Conservation (phyloP, 2,888 invertebrate species). For the Galeruca laticollis region DNA sequence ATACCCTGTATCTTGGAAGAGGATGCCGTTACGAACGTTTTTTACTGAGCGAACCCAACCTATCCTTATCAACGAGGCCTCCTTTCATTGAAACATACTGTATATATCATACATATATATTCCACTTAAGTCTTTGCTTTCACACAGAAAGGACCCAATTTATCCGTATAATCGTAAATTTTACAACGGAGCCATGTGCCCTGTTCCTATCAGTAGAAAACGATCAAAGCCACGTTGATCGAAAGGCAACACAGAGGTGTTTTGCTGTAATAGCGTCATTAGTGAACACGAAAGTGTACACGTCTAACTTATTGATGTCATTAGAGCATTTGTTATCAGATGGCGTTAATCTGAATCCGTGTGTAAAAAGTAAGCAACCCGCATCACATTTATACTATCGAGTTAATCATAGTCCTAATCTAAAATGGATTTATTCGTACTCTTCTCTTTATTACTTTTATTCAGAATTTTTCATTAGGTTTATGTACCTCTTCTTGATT, state of each 20-base stretch:
- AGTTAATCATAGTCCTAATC: constrained; percentile 45
- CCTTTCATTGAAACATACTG: too few species aligned
- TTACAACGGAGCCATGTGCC: constrained; percentile 16
- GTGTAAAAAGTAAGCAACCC: constrained; percentile 38
- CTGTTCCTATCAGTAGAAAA: constrained; percentile 37
- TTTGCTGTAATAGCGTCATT: constrained; percentile 53
- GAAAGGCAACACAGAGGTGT: constrained; percentile 46
- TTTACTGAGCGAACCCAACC: too few species aligned
- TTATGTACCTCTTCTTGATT: too few species aligned
- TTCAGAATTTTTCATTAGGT: too few species aligned
- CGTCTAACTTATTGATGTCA: constrained; percentile 53
- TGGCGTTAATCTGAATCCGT: constrained; percentile 47
- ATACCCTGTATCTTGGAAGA: too few species aligned
- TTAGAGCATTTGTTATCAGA: constrained; percentile 53
- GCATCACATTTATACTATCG: constrained; percentile 39
- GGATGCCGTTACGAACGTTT: too few species aligned
- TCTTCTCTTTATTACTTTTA: too few species aligned
- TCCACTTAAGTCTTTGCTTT: not conserved
- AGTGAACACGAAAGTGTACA: constrained; percentile 51
- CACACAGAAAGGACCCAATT: constrained; percentile 29
- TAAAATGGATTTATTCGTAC: too few species aligned
- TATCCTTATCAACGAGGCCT: too few species aligned
- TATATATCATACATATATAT: too few species aligned
- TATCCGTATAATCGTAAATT: constrained; percentile 26
- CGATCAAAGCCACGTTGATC: constrained; percentile 42